Conservation (phyloP, 1,140 invertebrate species). For the Drosophila pruinosa region DNA sequence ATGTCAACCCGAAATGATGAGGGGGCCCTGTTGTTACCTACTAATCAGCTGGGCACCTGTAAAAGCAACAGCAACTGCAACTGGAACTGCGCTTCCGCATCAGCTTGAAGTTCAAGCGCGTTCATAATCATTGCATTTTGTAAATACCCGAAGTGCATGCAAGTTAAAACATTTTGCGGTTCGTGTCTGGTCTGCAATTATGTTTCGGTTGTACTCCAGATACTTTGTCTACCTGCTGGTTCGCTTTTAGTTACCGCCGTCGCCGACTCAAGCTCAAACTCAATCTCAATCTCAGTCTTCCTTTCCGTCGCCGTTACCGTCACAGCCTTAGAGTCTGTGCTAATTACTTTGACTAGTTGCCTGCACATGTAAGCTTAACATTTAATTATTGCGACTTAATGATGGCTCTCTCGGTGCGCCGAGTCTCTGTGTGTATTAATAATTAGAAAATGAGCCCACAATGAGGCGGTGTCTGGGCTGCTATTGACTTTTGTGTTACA, state of each 20-base stretch:
- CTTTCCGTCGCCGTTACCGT: not conserved
- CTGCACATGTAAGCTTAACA: constrained; percentile 72
- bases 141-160: constrained; percentile 61
- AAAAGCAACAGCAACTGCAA: not conserved
- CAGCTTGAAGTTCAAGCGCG: constrained; percentile 50
- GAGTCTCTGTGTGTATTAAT: constrained; percentile 57
- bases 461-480: constrained; percentile 57
- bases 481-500: constrained; percentile 63
- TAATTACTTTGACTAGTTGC: constrained; percentile 75
- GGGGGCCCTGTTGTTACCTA: constrained; percentile 20
- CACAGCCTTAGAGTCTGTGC: constrained; percentile 40
- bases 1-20: constrained; percentile 39
- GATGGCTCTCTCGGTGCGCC: constrained; percentile 39
- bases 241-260: constrained; percentile 11
- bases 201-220: constrained; percentile 76
- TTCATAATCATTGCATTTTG: constrained; percentile 78
- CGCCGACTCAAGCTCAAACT: constrained; percentile 19
- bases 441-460: constrained; percentile 76
- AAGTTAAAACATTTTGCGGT: constrained; percentile 44
- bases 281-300: constrained; percentile 1
- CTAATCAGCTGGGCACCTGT: constrained; percentile 34
- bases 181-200: constrained; percentile 76
- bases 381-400: constrained; percentile 80
- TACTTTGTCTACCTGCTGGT: constrained; percentile 72
- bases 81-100: constrained; percentile 16